phyloP scores from a whole-genome alignment of 2,888 invertebrate species.

The Machimus rusticus region DNA sequence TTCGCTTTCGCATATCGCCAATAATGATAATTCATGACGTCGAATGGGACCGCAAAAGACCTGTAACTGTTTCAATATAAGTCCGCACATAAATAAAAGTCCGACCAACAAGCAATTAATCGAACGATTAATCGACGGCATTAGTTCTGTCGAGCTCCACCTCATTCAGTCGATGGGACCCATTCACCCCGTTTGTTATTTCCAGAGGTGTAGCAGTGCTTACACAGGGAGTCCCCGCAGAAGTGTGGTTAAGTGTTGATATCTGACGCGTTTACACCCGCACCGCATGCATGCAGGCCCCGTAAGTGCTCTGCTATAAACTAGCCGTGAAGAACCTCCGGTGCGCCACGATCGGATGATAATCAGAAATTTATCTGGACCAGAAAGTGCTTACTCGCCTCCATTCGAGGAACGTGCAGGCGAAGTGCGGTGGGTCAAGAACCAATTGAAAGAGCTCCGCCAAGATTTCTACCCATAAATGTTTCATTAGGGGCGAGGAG shows the following conservation, averaged over 20 bases:
- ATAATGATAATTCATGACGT: conserved; percentile 21
- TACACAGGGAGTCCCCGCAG: conserved; percentile 10
- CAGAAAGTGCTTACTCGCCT: conserved; percentile 15
- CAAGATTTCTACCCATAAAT: neutral
- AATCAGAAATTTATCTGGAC: conserved; percentile 16
- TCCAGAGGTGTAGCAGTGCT: neutral
- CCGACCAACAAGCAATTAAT: conserved; percentile 17
- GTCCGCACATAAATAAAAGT: conserved; percentile 20
- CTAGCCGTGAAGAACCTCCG: neutral
- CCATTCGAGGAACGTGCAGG: neutral
- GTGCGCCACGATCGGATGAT: neutral
- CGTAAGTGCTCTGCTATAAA: conserved; percentile 5
- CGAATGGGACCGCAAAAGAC: neutral
- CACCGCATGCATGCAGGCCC: neutral
- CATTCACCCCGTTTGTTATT: conserved; percentile 4
- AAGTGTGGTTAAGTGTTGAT: conserved; percentile 23
- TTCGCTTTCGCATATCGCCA: neutral
- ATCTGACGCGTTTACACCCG: conserved; percentile 14
- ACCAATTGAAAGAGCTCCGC: neutral
- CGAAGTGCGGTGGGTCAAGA: neutral
- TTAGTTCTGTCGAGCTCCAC: neutral
- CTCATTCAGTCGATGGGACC: neutral
- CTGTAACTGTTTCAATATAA: conserved; percentile 15
- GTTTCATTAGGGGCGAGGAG: neutral
- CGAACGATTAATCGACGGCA: conserved; percentile 20